Evolutionary conservation across 2,113 vertebrate genomes (phyloP).

Genomic region (Numida meleagris): DNA sequence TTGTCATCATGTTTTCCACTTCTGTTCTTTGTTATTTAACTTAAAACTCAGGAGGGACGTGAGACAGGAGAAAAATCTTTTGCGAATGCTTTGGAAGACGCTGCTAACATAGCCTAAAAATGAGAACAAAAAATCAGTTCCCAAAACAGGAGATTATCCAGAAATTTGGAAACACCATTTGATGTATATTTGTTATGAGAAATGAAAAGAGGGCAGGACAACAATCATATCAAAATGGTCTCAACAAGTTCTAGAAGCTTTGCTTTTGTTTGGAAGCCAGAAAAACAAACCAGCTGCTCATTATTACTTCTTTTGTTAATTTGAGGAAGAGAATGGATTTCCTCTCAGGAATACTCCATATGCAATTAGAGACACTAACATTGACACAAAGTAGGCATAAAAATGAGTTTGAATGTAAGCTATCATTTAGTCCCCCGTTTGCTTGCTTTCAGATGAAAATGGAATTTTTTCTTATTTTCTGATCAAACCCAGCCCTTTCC

Average conservation of each 20-base stretch:
- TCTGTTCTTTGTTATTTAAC: neutral
- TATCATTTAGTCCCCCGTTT: neutral
- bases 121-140: neutral
- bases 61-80: neutral
- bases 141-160: neutral
- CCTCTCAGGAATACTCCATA: neutral
- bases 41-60: neutral
- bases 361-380: neutral
- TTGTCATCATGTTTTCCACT: neutral
- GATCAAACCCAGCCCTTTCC: neutral
- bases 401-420: neutral
- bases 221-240: neutral
- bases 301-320: neutral
- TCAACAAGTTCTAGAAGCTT: neutral
- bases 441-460: neutral
- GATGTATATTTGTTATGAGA: neutral
- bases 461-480: neutral
- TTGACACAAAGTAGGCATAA: neutral
- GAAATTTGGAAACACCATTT: neutral
- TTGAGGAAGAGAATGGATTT: slow-evolving; percentile 1
- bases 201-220: neutral
- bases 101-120: neutral
- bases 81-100: neutral
- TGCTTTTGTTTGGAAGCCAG: neutral
- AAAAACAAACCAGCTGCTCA: slow-evolving; percentile 7